Evolutionary conservation across 1,140 invertebrate species (phyloP).

Genomic region (Campoletis sonorensis): DNA sequence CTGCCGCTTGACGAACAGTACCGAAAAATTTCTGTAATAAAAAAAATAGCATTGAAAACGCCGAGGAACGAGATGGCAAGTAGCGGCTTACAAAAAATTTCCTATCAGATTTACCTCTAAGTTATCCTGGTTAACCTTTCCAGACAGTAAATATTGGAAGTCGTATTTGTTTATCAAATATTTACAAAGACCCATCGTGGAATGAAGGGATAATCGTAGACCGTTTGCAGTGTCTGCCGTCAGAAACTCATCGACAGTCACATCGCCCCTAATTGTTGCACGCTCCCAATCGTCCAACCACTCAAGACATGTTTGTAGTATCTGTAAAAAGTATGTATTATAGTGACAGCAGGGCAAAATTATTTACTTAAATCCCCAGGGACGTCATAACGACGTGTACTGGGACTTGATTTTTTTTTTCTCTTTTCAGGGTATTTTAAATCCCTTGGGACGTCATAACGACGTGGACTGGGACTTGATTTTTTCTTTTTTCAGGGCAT

Average conservation of each 20-base stretch:
- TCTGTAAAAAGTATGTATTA: neutral
- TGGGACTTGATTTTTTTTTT: constrained; percentile 6
- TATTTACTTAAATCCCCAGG: constrained; percentile 11
- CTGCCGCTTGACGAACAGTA: neutral
- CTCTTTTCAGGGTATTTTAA: neutral
- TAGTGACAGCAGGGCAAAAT: neutral
- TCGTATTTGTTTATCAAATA: constrained; percentile 26
- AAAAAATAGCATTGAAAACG: neutral
- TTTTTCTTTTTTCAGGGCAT: neutral
- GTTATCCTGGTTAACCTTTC: constrained; percentile 38
- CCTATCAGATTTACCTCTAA: constrained; percentile 22
- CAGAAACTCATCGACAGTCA: constrained; percentile 11
- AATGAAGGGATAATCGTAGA: constrained; percentile 13
- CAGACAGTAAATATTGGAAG: constrained; percentile 8
- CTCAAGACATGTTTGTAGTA: neutral
- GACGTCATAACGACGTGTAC: constrained; percentile 3
- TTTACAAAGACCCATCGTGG: constrained; percentile 5
- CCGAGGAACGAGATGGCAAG: neutral
- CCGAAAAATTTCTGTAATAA: neutral
- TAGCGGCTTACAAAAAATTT: neutral
- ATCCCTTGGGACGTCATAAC: constrained; percentile 14
- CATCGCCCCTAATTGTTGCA: neutral
- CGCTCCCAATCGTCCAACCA: constrained; percentile 28
- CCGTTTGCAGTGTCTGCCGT: constrained; percentile 24
- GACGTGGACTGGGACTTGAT: neutral